Conservation (phyloP, 2,888 invertebrate genomes). For the Oscheius sp. region DNA sequence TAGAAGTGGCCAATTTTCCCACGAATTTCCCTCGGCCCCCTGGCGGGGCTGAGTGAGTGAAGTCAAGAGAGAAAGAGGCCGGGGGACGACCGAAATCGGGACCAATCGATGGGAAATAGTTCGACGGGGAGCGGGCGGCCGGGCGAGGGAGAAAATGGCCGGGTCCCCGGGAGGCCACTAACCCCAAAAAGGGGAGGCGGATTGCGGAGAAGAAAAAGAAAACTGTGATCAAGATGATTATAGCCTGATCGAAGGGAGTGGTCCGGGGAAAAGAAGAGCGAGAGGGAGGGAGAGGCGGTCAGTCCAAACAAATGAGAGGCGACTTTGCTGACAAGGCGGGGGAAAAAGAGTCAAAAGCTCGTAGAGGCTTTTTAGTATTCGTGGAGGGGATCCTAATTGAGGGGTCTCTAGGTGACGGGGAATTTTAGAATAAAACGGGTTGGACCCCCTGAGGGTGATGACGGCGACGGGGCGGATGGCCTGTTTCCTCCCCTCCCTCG, state of each 20-base stretch:
- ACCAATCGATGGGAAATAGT: neutral
- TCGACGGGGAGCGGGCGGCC: slow-evolving; percentile 35
- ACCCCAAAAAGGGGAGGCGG: neutral
- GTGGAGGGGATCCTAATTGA: too few species aligned
- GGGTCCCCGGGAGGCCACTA: neutral
- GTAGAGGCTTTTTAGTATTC: too few species aligned
- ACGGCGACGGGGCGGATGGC: too few species aligned
- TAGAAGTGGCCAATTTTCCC: too few species aligned
- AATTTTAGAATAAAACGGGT: too few species aligned
- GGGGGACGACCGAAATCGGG: slow-evolving; percentile 23
- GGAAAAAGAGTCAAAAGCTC: neutral
- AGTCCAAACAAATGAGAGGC: slow-evolving; percentile 3
- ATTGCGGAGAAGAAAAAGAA: slow-evolving; percentile 5
- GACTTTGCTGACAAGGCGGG: neutral
- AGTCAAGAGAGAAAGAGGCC: neutral
- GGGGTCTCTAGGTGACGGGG: neutral
- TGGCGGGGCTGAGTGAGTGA: neutral
- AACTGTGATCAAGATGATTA: neutral
- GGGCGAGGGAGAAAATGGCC: neutral
- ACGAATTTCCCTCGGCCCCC: slow-evolving; percentile 12
- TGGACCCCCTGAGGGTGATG: too few species aligned
- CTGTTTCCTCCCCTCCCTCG: too few species aligned
- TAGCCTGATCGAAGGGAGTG: too few species aligned
- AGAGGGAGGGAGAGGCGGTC: slow-evolving; percentile 5
- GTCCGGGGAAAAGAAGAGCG: neutral